These are phyloP conservation scores for Chloebia gouldiae DNA, from an alignment of 2,113 vertebrate genomes.

Conservation along the genomic window DNA sequence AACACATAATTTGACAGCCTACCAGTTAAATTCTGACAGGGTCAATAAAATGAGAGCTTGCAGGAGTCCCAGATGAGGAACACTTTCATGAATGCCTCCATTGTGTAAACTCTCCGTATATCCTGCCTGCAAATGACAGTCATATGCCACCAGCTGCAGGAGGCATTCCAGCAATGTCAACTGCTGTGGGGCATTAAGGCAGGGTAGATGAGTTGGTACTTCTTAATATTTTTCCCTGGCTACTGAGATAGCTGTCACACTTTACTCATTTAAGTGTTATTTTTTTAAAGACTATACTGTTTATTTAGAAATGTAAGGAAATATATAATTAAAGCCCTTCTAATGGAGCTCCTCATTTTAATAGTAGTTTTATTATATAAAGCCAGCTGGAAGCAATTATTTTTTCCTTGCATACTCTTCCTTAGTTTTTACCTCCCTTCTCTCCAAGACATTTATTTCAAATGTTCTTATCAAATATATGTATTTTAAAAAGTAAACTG, in stretches of 20 bases:
- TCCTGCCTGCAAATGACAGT: slow-evolving; percentile 72
- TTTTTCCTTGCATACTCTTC: slow-evolving; percentile 61
- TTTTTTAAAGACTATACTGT: slow-evolving; percentile 12
- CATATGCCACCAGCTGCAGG: slow-evolving; percentile 81
- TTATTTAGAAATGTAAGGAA: slow-evolving; percentile 51
- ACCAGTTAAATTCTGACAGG: slow-evolving; percentile 63
- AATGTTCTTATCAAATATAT: slow-evolving; percentile 44
- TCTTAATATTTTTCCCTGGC: slow-evolving; percentile 74
- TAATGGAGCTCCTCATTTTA: slow-evolving; percentile 69
- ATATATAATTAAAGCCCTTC: slow-evolving; percentile 59
- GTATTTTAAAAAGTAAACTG: slow-evolving; percentile 38
- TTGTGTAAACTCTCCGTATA: slow-evolving; percentile 50
- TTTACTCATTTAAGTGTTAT: slow-evolving; percentile 40
- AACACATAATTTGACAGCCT: slow-evolving; percentile 61
- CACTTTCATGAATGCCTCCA: slow-evolving; percentile 62
- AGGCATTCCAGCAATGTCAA: slow-evolving; percentile 76
- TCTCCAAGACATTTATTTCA: slow-evolving; percentile 41
- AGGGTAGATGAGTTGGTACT: slow-evolving; percentile 57
- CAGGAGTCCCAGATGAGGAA: slow-evolving; percentile 59
- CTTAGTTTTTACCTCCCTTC: slow-evolving; percentile 51
- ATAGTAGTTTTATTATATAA: slow-evolving; percentile 72
- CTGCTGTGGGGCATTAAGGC: slow-evolving; percentile 62
- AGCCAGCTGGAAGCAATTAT: slow-evolving; percentile 72
- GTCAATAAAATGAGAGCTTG: slow-evolving; percentile 69
- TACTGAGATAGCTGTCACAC: slow-evolving; percentile 70